phyloP scores from a whole-genome alignment of 2,888 invertebrate species.

The Cephus pygmeus region DNA sequence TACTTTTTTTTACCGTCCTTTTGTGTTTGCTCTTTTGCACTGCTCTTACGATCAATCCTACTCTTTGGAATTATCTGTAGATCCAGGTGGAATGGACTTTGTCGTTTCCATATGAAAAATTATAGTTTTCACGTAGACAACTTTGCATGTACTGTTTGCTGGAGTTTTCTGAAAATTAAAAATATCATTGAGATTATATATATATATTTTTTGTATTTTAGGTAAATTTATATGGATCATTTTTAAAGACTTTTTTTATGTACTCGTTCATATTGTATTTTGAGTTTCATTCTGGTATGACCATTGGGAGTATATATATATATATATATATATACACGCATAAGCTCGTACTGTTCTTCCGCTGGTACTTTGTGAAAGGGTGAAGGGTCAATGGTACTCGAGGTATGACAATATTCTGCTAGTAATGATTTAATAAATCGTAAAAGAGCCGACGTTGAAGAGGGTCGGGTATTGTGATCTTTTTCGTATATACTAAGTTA shows the following conservation, averaged over 20 bases:
- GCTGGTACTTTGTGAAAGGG: neutral
- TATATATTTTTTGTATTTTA: too few species aligned
- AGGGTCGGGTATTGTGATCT: slow-evolving; percentile 42
- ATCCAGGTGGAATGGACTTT: neutral
- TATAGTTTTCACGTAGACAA: neutral
- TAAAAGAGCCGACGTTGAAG: slow-evolving; percentile 51
- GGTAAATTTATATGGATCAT: too few species aligned
- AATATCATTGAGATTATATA: neutral
- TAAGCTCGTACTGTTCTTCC: neutral
- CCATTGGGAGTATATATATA: too few species aligned
- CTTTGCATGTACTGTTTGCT: neutral
- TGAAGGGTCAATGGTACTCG: neutral
- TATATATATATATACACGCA: too few species aligned
- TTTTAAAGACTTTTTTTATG: neutral
- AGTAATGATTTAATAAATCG: slow-evolving; percentile 59
- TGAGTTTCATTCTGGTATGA: too few species aligned
- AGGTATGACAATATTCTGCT: neutral
- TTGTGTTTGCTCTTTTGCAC: neutral
- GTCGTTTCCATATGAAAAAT: neutral
- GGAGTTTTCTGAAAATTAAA: neutral
- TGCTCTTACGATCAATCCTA: neutral
- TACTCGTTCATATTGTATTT: neutral
- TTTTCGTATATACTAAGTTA: neutral
- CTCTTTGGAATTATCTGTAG: neutral
- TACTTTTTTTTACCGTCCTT: neutral